Conservation (phyloP, 1,140 invertebrate species). For the Varroa destructor region DNA sequence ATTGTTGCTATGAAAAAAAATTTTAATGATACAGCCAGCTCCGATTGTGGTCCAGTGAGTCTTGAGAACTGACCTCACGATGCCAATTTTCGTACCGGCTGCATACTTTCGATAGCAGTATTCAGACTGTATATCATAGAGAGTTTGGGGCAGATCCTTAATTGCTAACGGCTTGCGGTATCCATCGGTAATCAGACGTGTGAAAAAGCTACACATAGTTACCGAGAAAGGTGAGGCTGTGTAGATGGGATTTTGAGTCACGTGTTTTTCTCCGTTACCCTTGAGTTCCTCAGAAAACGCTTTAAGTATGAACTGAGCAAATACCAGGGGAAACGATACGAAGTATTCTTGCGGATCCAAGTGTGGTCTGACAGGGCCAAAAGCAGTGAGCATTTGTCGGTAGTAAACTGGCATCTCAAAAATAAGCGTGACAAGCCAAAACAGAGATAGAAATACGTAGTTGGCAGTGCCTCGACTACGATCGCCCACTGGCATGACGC, state of each 20-base stretch:
- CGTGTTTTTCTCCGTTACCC: neutral
- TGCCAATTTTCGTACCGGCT: neutral
- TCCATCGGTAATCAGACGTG: neutral
- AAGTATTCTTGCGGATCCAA: neutral
- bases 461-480: neutral
- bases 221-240: constrained; percentile 1
- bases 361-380: neutral
- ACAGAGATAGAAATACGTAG: neutral
- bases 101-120: neutral
- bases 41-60: neutral
- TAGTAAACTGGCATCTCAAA: constrained; percentile 1
- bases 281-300: neutral
- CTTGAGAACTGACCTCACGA: constrained; percentile 1
- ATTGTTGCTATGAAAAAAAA: neutral
- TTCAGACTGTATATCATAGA: constrained; percentile 8
- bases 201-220: neutral
- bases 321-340: neutral
- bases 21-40: neutral
- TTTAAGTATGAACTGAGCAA: neutral
- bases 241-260: constrained; percentile 10
- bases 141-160: neutral
- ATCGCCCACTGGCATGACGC: neutral
- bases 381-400: constrained; percentile 5
- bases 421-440: neutral
- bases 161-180: neutral